Evolutionary conservation across 2,888 invertebrate genomes (phyloP).

Genomic region (Stenotaenia linearis): DNA sequence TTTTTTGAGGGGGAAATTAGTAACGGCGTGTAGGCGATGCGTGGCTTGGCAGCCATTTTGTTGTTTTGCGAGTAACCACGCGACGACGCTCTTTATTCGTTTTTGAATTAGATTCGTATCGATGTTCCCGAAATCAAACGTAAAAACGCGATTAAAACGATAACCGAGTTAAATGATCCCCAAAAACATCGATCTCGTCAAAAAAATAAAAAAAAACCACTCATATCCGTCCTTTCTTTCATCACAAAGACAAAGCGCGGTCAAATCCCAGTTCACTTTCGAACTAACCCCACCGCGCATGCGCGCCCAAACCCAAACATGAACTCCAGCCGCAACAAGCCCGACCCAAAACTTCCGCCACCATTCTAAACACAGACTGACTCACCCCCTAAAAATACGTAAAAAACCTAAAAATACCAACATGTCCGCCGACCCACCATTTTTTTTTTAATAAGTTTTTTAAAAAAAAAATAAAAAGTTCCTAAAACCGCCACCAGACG

Average conservation of each 20-base stretch:
- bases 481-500: not conserved
- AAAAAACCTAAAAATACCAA: too few relatives aligned
- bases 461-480: too few relatives aligned
- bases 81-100: not conserved
- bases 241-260: not conserved
- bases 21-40: not conserved
- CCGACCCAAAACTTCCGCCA: too few relatives aligned
- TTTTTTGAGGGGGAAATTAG: not conserved
- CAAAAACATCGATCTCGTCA: not conserved
- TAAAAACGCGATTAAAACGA: not conserved
- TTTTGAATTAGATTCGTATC: not conserved
- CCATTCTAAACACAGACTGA: too few relatives aligned
- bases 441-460: too few relatives aligned
- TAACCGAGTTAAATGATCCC: not conserved
- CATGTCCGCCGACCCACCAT: too few relatives aligned
- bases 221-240: not conserved
- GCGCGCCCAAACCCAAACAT: too few relatives aligned
- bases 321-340: too few relatives aligned
- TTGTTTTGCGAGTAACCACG: not conserved
- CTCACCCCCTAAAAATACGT: too few relatives aligned
- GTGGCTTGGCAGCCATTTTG: not conserved
- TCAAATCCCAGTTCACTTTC: not conserved
- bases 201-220: not conserved
- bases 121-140: too few relatives aligned
- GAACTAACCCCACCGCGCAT: not conserved